Conservation (phyloP, 1,140 invertebrate genomes). For the Potamilus streckersoni region DNA sequence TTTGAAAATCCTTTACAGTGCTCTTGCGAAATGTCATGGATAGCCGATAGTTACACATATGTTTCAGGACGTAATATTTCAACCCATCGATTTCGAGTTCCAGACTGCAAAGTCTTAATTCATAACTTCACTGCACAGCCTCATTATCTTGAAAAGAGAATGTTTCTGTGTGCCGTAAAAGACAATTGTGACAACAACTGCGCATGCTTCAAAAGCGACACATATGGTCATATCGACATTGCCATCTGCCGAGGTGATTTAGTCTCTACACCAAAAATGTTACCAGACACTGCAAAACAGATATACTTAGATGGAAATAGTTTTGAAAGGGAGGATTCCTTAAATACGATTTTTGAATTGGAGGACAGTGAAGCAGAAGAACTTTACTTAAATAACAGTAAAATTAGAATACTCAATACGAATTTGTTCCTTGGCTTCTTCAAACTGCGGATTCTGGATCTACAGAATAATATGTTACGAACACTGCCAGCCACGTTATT, state of each 20-base stretch:
- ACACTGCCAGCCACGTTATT: conserved; percentile 11
- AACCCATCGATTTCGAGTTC: conserved; percentile 24
- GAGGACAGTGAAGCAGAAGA: conserved; percentile 7
- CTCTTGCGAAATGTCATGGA: conserved; percentile 30
- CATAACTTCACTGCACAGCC: conserved; percentile 7
- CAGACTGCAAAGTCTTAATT: conserved; percentile 14
- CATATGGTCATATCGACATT: neutral
- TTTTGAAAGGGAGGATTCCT: conserved; percentile 8
- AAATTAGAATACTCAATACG: conserved; percentile 2
- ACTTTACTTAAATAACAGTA: conserved; percentile 31
- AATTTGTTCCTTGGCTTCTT: conserved; percentile 19
- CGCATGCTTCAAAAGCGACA: neutral
- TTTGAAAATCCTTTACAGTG: conserved; percentile 21
- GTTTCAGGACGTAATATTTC: neutral
- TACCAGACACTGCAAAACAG: conserved; percentile 4
- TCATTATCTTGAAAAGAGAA: conserved; percentile 10
- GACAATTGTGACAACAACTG: conserved; percentile 15
- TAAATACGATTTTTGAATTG: neutral
- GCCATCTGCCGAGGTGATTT: conserved; percentile 6
- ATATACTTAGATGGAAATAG: conserved; percentile 27
- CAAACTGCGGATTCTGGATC: conserved; percentile 15
- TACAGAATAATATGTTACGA: conserved; percentile 20
- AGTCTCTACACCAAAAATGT: neutral
- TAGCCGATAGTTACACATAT: conserved; percentile 6
- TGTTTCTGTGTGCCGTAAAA: conserved; percentile 20